These are phyloP conservation scores for Therioaphis trifolii DNA, from an alignment of 2,888 invertebrate genomes.

Conservation along the genomic window DNA sequence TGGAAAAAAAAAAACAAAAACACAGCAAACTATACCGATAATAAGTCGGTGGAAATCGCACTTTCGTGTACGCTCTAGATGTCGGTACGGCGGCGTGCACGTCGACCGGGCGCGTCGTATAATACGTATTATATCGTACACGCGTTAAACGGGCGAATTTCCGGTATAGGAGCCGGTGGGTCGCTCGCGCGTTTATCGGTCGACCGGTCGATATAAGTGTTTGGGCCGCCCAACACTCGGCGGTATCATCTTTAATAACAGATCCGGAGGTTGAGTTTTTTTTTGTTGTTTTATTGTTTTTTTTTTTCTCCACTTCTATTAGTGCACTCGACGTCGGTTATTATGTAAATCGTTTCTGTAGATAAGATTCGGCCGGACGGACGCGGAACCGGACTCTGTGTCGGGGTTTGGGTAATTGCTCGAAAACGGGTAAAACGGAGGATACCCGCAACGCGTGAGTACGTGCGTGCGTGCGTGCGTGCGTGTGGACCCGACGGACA, in stretches of 20 bases:
- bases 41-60: no score
- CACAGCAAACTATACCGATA: background rate
- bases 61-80: no score
- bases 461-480: background rate
- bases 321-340: slow-evolving; percentile 18
- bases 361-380: slow-evolving; percentile 15
- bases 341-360: slow-evolving; percentile 52
- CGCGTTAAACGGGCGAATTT: no score
- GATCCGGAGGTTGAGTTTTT: slow-evolving; percentile 34
- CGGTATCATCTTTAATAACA: slow-evolving; percentile 52
- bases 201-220: background rate
- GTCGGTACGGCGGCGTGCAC: no score
- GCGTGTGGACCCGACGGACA: background rate
- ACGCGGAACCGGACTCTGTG: slow-evolving; percentile 9
- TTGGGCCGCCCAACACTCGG: slow-evolving; percentile 37
- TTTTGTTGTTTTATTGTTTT: background rate
- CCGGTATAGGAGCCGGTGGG: no score
- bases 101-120: no score
- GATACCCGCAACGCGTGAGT: background rate
- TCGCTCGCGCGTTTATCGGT: no score
- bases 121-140: no score
- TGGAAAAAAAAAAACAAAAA: background rate
- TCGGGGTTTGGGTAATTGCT: slow-evolving; percentile 21
- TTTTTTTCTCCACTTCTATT: background rate
- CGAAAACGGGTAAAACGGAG: background rate